phyloP scores from a whole-genome alignment of 2,113 vertebrate genomes.

The Sinosuthora webbiana region DNA sequence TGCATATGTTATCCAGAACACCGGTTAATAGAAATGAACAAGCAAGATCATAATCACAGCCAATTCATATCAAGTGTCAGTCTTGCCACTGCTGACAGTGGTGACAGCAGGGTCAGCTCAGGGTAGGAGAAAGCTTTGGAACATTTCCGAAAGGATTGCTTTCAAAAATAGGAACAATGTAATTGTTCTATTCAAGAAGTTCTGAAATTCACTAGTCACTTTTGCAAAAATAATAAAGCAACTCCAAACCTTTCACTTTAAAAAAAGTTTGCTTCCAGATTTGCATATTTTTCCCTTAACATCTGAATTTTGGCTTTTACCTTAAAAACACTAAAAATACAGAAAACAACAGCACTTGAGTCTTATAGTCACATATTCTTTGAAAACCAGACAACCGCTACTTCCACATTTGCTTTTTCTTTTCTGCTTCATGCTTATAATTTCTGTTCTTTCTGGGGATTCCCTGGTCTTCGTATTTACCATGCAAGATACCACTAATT shows the following conservation, averaged over 20 bases:
- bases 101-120: neutral
- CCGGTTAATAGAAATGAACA: neutral
- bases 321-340: neutral
- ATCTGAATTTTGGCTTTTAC: neutral
- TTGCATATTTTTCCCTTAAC: neutral
- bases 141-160: neutral
- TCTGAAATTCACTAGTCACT: neutral
- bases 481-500: neutral
- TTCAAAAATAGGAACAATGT: neutral
- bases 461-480: neutral
- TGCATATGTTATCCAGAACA: neutral
- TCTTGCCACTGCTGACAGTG: neutral
- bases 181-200: neutral
- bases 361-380: neutral
- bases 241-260: neutral
- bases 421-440: neutral
- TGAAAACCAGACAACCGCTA: neutral
- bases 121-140: neutral
- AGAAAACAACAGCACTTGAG: neutral
- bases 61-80: neutral
- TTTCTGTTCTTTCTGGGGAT: neutral
- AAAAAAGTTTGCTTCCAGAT: neutral
- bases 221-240: neutral
- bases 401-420: neutral
- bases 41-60: neutral